phyloP scores from a whole-genome alignment of 2,888 invertebrate species.

The Cheilosia soror region DNA sequence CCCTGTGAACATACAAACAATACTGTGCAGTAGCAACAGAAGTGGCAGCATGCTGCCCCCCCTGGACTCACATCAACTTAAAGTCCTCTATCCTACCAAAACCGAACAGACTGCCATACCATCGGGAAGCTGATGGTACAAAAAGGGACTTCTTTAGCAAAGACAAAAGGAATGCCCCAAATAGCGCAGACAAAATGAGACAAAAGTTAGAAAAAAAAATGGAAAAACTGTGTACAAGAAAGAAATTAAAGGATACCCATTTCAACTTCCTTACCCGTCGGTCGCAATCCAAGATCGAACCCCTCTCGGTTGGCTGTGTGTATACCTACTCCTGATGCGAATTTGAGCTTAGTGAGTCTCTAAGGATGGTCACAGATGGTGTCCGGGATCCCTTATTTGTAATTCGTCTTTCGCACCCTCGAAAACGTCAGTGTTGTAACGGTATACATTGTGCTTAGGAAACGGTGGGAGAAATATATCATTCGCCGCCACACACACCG shows the following conservation, averaged over 20 bases:
- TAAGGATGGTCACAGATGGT: constrained; percentile 78
- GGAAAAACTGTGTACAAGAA: constrained; percentile 57
- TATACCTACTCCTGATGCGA: constrained; percentile 62
- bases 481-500: constrained; percentile 73
- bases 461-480: constrained; percentile 66
- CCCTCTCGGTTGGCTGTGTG: constrained; percentile 52
- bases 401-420: constrained; percentile 79
- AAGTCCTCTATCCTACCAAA: background rate
- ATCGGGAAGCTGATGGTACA: constrained; percentile 18
- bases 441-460: constrained; percentile 68
- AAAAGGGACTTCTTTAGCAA: constrained; percentile 47
- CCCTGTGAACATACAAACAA: constrained; percentile 1
- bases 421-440: constrained; percentile 77
- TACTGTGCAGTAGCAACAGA: constrained; percentile 22
- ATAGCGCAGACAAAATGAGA: constrained; percentile 17
- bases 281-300: constrained; percentile 11
- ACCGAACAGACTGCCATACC: constrained; percentile 5
- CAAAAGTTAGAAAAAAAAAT: constrained; percentile 23
- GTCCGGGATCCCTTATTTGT: constrained; percentile 78
- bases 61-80: constrained; percentile 48
- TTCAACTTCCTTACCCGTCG: constrained; percentile 23
- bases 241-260: constrained; percentile 70
- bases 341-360: constrained; percentile 76
- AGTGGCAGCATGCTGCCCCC: constrained; percentile 61
- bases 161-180: constrained; percentile 47